phyloP scores from a whole-genome alignment of 2,888 invertebrate genomes.

The Noctua pronuba region DNA sequence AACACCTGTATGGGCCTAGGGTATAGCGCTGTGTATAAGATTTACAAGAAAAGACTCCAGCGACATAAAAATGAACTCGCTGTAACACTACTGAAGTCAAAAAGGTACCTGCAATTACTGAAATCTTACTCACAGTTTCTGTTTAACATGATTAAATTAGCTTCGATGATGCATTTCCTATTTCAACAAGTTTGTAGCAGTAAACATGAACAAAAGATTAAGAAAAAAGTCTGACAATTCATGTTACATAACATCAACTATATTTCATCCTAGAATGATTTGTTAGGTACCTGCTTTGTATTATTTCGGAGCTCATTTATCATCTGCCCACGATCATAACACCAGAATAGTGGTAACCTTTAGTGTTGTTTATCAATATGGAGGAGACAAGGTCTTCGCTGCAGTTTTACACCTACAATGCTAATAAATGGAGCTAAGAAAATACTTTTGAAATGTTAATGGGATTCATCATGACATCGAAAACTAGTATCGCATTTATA shows the following conservation, averaged over 20 bases:
- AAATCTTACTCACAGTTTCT: background rate
- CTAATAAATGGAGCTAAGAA: constrained; percentile 15
- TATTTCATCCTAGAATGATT: constrained; percentile 14
- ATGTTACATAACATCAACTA: background rate
- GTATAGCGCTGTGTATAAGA: too few relatives aligned
- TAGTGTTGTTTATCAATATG: constrained; percentile 52
- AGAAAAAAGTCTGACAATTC: background rate
- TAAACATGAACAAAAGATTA: background rate
- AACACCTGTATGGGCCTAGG: too few relatives aligned
- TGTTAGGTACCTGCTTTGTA: constrained; percentile 31
- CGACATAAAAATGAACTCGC: too few relatives aligned
- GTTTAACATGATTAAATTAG: background rate
- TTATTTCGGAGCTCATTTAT: constrained; percentile 40
- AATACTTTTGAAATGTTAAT: constrained; percentile 34
- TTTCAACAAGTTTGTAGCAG: background rate
- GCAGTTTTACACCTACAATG: constrained; percentile 53
- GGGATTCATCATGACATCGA: constrained; percentile 16
- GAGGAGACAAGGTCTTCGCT: constrained; percentile 51
- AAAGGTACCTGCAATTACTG: background rate
- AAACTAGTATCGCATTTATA: background rate
- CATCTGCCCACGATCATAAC: constrained; percentile 44
- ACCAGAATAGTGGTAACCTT: constrained; percentile 52
- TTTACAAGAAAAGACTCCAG: too few relatives aligned
- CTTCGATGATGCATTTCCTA: background rate
- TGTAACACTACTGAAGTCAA: too few relatives aligned